Evolutionary conservation across 2,113 vertebrate genomes (phyloP).

Genomic region (Dasypus novemcinctus): DNA sequence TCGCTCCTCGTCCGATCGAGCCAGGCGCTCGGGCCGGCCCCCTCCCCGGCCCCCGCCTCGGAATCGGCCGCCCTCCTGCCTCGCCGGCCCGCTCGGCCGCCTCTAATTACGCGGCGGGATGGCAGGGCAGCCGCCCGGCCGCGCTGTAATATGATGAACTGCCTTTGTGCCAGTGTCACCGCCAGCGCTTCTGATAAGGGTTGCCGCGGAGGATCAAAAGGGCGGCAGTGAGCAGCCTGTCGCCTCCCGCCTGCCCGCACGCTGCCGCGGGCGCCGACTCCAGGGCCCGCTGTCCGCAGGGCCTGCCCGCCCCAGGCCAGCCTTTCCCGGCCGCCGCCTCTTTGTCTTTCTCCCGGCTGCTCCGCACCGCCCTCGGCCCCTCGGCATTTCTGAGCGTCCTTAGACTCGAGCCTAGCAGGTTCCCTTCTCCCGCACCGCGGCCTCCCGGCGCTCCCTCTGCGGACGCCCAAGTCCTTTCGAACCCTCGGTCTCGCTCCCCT

Average conservation of each 20-base stretch:
- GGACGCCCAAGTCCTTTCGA: not conserved
- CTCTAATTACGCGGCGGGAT: constrained; percentile 91
- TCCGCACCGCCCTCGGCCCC: not conserved
- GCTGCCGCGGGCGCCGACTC: constrained; percentile 1
- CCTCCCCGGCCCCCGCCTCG: constrained; percentile 75
- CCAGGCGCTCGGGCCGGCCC: constrained; percentile 55
- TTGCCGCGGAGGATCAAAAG: constrained; percentile 90
- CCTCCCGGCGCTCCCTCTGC: not conserved
- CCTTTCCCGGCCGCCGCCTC: not conserved
- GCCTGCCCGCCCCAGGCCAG: not conserved
- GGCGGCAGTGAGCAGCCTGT: constrained; percentile 44
- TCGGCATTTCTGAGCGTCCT: constrained; percentile 28
- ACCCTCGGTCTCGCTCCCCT: not conserved
- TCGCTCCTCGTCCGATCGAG: not conserved
- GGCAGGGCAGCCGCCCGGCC: constrained; percentile 87
- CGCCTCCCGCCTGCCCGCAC: not conserved
- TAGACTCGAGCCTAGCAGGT: constrained; percentile 77
- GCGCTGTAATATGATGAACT: constrained; percentile 89
- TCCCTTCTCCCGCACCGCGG: constrained; percentile 63
- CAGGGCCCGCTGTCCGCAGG: not conserved
- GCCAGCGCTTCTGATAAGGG: constrained; percentile 93
- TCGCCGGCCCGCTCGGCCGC: constrained; percentile 84
- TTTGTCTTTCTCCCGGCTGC: constrained; percentile 15
- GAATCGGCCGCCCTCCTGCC: constrained; percentile 81
- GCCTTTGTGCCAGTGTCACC: constrained; percentile 89